These are phyloP conservation scores for Myripristis murdjan DNA, from an alignment of 2,797 vertebrate genomes.

Conservation along the genomic window DNA sequence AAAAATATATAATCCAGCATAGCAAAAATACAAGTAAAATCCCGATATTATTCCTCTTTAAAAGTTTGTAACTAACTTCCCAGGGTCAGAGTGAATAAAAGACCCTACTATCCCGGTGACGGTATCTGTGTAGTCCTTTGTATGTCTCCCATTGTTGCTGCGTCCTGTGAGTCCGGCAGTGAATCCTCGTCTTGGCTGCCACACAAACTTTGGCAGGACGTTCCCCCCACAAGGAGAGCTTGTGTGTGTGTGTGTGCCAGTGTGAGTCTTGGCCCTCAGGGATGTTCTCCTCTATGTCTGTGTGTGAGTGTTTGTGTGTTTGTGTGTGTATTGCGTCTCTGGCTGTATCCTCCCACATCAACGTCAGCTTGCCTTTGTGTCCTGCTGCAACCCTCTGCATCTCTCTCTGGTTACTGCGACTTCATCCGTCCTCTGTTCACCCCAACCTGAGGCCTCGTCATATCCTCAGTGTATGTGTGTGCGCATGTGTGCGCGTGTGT, in stretches of 20 bases:
- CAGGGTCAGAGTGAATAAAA: conserved; percentile 64
- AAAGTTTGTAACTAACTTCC: conserved; percentile 57
- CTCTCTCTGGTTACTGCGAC: conserved; percentile 72
- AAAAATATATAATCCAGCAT: conserved; percentile 37
- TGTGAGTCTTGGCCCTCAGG: conserved; percentile 65
- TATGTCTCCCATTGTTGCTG: conserved; percentile 72
- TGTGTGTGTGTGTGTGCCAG: conserved; percentile 38
- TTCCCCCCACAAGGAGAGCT: conserved; percentile 71
- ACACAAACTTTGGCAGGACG: conserved; percentile 80
- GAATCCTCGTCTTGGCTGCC: conserved; percentile 79
- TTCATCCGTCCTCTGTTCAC: conserved; percentile 32
- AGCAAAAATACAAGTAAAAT: conserved; percentile 27
- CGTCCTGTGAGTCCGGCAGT: conserved; percentile 68
- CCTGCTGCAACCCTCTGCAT: conserved; percentile 74
- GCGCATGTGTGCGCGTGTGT: conserved; percentile 44
- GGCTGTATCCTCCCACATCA: conserved; percentile 74
- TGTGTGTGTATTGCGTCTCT: conserved; percentile 51
- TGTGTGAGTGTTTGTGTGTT: too few relatives aligned
- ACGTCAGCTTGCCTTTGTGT: conserved; percentile 79
- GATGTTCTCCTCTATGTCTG: conserved; percentile 76
- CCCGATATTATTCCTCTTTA: conserved; percentile 36
- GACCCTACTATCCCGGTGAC: conserved; percentile 61
- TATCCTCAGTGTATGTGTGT: conserved; percentile 19
- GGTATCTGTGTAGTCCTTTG: conserved; percentile 77
- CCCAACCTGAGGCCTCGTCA: conserved; percentile 19